Conservation (phyloP, 2,888 invertebrate genomes). For the Drosophila fulvimacula region DNA sequence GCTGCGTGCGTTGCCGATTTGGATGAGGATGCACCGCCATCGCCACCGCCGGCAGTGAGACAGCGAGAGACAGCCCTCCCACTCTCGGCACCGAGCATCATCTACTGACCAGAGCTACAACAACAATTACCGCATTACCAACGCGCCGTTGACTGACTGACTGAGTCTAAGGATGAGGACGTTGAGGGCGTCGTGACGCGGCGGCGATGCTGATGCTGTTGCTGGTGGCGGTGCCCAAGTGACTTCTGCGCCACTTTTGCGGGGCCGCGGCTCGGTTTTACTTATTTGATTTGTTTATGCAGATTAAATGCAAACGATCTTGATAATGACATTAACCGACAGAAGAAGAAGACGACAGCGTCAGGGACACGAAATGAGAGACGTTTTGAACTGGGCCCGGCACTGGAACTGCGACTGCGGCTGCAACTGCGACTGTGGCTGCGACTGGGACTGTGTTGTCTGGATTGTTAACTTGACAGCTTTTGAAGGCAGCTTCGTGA, state of each 20-base stretch:
- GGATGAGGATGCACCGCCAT: constrained; percentile 28
- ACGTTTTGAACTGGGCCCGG: constrained; percentile 53
- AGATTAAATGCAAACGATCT: constrained; percentile 84
- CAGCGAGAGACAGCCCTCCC: constrained; percentile 19
- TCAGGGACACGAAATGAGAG: constrained; percentile 57
- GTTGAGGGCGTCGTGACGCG: constrained; percentile 49
- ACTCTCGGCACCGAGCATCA: constrained; percentile 23
- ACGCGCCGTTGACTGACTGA: constrained; percentile 73
- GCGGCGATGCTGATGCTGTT: constrained; percentile 17
- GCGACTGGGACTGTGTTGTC: constrained; percentile 54
- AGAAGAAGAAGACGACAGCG: constrained; percentile 70
- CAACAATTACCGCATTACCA: constrained; percentile 80
- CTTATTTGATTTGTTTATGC: constrained; percentile 82
- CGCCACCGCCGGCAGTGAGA: constrained; percentile 6
- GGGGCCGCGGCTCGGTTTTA: constrained; percentile 54
- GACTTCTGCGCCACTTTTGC: constrained; percentile 76
- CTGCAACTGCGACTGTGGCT: constrained; percentile 24
- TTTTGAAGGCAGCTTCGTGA: constrained; percentile 79
- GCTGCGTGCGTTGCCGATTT: constrained; percentile 78
- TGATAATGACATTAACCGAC: constrained; percentile 84
- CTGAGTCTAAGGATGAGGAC: constrained; percentile 32
- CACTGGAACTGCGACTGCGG: constrained; percentile 22
- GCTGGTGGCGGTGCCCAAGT: constrained; percentile 42
- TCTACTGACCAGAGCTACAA: constrained; percentile 53
- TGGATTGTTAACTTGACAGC: constrained; percentile 83